These are phyloP conservation scores for Pycnonotus jocosus DNA, from an alignment of 2,113 vertebrate genomes.

Conservation along the genomic window DNA sequence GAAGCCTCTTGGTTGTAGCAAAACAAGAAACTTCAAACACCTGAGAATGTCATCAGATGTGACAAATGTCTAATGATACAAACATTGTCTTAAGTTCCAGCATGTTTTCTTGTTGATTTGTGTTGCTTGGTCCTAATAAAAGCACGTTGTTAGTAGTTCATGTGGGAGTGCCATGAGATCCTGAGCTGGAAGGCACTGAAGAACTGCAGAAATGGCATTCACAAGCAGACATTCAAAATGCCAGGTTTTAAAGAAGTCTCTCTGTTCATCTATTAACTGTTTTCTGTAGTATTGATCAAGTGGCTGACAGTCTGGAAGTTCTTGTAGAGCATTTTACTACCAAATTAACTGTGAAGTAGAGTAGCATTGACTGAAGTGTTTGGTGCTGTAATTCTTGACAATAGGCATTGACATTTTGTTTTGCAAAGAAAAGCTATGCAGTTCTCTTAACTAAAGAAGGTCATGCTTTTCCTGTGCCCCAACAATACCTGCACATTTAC, in stretches of 20 bases:
- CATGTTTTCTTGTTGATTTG: constrained; percentile 13
- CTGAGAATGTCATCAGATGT: not conserved
- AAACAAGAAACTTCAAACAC: constrained; percentile 7
- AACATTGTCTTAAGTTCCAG: not conserved
- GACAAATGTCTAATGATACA: not conserved
- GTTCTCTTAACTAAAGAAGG: constrained; percentile 2
- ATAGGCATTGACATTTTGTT: constrained; percentile 49
- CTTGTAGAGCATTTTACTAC: constrained; percentile 48
- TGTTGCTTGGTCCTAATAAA: constrained; percentile 1
- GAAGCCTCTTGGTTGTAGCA: not conserved
- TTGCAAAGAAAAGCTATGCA: constrained; percentile 48
- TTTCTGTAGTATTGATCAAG: constrained; percentile 13
- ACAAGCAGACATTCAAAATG: not conserved
- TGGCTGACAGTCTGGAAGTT: constrained; percentile 39
- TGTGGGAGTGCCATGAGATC: constrained; percentile 38
- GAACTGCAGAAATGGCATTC: not conserved
- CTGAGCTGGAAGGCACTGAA: constrained; percentile 13
- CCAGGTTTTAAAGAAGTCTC: not conserved
- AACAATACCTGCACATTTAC: not conserved
- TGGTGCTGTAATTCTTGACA: constrained; percentile 59
- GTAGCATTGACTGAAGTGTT: constrained; percentile 61
- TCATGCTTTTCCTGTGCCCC: not conserved
- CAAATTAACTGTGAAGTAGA: constrained; percentile 64
- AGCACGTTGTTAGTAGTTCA: not conserved
- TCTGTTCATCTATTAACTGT: not conserved